phyloP scores from a whole-genome alignment of 2,888 invertebrate species.

The Leptinotarsa tumamoca region DNA sequence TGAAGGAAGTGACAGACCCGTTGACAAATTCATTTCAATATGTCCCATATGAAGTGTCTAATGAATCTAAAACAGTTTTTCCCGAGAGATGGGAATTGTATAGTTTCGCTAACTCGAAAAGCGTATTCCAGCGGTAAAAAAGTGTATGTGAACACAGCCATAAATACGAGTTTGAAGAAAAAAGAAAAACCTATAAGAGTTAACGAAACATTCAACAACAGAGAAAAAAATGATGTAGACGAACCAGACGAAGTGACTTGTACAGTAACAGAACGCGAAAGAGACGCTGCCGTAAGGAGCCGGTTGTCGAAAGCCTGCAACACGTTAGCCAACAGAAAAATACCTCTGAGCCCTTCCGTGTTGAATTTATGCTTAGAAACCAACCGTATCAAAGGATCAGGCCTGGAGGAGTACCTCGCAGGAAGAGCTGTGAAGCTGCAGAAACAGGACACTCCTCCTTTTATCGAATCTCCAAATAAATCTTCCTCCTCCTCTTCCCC shows the following conservation, averaged over 20 bases:
- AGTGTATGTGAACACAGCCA: constrained; percentile 7
- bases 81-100: constrained; percentile 6
- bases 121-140: constrained; percentile 22
- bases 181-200: constrained; percentile 6
- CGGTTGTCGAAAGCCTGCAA: constrained; percentile 49
- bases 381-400: neutral
- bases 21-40: constrained; percentile 2
- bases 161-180: constrained; percentile 9
- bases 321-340: constrained; percentile 30
- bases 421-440: neutral
- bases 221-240: constrained; percentile 28
- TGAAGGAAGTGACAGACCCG: neutral
- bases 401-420: neutral
- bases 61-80: neutral
- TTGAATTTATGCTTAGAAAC: constrained; percentile 30
- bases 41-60: constrained; percentile 25
- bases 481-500: constrained; percentile 6
- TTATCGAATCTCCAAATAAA: neutral
- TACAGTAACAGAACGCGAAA: constrained; percentile 45
- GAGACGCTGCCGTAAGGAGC: constrained; percentile 45
- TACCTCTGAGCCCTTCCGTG: constrained; percentile 28
- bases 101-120: constrained; percentile 24
- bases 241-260: constrained; percentile 30
- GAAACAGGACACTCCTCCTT: neutral
- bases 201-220: constrained; percentile 18